Percentiles rank a stretch among this genome's conserved stretches.
These are phyloP conservation scores for Conistra vaccinii DNA, from an alignment of 2,888 invertebrate genomes.

Conservation along the genomic window DNA sequence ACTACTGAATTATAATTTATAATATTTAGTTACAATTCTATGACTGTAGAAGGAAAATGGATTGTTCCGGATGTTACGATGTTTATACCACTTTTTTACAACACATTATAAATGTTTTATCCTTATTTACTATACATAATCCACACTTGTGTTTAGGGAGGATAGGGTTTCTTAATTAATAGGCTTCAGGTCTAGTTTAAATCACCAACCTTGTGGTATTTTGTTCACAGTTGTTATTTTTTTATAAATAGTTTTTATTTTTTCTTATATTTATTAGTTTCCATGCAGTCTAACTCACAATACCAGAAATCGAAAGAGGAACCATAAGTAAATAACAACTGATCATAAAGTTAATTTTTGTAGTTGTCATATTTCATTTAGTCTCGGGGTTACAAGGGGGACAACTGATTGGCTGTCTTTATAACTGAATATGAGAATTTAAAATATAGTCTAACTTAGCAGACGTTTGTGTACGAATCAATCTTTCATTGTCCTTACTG, in stretches of 20 bases:
- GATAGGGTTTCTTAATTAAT: background rate
- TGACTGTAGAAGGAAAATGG: constrained; percentile 13
- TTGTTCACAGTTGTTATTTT: background rate
- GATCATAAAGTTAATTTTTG: background rate
- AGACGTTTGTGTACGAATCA: background rate
- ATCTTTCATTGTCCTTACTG: constrained; percentile 9
- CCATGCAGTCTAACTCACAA: background rate
- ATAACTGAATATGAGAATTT: constrained; percentile 1
- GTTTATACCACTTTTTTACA: background rate
- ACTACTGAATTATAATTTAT: background rate
- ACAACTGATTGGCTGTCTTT: background rate
- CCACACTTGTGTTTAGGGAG: background rate
- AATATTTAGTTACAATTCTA: background rate
- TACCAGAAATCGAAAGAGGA: background rate
- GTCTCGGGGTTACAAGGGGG: too few relatives aligned
- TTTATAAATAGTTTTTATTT: background rate
- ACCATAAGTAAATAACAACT: background rate
- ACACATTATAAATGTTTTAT: background rate
- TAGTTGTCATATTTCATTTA: constrained; percentile 1
- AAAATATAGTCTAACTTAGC: background rate
- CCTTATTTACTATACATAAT: constrained; percentile 12
- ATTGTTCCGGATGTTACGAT: constrained; percentile 5
- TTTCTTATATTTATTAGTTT: background rate
- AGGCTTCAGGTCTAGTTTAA: background rate
- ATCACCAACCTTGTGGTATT: background rate